Base-by-base conservation (phyloP, 2,888 invertebrate genomes). In the Acrobasis suavella region DNA sequence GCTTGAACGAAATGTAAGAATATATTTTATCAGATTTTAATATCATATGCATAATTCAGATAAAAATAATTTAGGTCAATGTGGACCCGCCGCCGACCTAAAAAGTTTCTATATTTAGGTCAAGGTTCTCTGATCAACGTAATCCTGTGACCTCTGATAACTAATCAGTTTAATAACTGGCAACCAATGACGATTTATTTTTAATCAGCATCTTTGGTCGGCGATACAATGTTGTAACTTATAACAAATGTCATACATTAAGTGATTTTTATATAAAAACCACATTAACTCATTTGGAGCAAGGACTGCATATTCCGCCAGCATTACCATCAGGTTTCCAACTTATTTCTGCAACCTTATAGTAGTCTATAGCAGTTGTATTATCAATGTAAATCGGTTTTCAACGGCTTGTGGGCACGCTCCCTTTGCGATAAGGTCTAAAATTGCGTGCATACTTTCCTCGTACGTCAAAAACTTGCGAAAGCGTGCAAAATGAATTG, bases 401-500 rank as follows among this genome's bases (percentile, higher is more conserved):
- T 50, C 32, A 37, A 59, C 42, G 61, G 62, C 50, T 58, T 66
- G 60, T 63, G 50, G 62, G 58, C 64, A 63, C 39, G 62, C 46
- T 62, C 58, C 61, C 62, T 59, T 66, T 66, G 60, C 60, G 49
- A 55, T 66, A 62, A 66, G 62, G 64, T 49, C 62, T 61, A 63
- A 50, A 64, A 55, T 63, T 55, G 66, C 55, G 51, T 64, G 66
- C n/a, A 59, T 38, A 46, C 59, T 63, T 64, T 60, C 32, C 62
- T 56, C 58, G 62, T 71, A 77, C 76, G 78, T 79, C 77, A 85
- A 79, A 77, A 76, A 70, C 70, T 87, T 88, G 79, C 85, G 85
- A 88, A 89, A 89, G 82, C 86, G 86, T 86, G 87, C 85, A 83
- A 87, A 89, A 88, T 87, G 81, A 85, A 81, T 85, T 83, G 86